Conservation (phyloP, 1,140 invertebrate genomes). For the Macrotrachela quadricornifera region DNA sequence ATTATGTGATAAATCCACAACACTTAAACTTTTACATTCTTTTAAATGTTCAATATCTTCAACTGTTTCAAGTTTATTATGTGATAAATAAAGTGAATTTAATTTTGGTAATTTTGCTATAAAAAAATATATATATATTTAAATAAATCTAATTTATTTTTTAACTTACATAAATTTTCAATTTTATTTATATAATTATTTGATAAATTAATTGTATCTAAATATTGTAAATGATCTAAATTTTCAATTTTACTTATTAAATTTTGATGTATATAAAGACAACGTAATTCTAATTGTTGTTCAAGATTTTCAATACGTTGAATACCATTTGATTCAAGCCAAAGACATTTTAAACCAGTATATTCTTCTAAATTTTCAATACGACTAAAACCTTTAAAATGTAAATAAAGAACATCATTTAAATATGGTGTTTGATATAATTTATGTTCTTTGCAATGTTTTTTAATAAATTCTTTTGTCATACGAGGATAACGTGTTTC, state of each 20-base stretch:
- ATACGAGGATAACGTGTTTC: conserved; percentile 13
- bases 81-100: conserved; percentile 44
- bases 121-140: too few relatives aligned
- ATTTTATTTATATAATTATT: conserved; percentile 59
- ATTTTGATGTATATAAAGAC: conserved; percentile 70
- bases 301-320: conserved; percentile 57
- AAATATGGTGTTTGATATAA: conserved; percentile 63
- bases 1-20: conserved; percentile 71
- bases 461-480: conserved; percentile 35
- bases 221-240: conserved; percentile 42
- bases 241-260: conserved; percentile 64
- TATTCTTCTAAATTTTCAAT: conserved; percentile 85
- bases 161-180: conserved; percentile 50
- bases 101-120: background rate
- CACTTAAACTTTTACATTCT: conserved; percentile 46
- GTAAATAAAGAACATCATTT: conserved; percentile 79
- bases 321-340: conserved; percentile 77
- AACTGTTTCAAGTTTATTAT: conserved; percentile 50
- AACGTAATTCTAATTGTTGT: conserved; percentile 48
- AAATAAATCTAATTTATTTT: background rate
- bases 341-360: conserved; percentile 66
- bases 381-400: conserved; percentile 61
- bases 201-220: conserved; percentile 65
- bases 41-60: conserved; percentile 52
- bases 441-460: conserved; percentile 61